Base-by-base conservation (phyloP, 2,113 vertebrate species). In the Leptosomus discolor region DNA sequence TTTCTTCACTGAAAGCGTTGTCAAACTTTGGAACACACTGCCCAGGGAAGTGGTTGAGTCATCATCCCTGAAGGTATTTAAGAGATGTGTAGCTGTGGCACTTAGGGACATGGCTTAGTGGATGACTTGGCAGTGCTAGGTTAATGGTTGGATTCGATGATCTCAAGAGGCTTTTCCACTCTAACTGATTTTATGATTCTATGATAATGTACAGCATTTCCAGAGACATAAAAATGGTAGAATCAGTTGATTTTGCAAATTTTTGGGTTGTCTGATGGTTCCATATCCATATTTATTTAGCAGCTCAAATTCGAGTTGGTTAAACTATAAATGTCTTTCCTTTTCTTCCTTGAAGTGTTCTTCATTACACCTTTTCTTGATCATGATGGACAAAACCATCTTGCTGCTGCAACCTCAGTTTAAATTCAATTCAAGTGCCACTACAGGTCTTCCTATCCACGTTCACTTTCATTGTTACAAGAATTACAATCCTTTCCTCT, bases 61-160 rank as follows among this genome's bases (percentile, higher is more conserved):
- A 36, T 3, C 5, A 23, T 26, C 7, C 30, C 53, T 85, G 23
- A 3, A 51, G 5, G 6, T 41, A 23, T 85, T 39, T 60, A 56
- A 73, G 91, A 37, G 15, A 39, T 1, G 0, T 8, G 9, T 43
- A 79, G 27, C 32, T 48, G 8, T 54, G 27, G 3, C 4, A 3
- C 18, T 18, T 22, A 50, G 7, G 12, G 12, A 9, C 5, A 12
- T 11, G 34, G 14, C 58, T 76, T 71, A 32, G 6, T 58, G 27
- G 18, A 39, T 7, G 30, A 71, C 13, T 85, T 89, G 13, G 10
- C 13, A 75, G 15, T 41, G 26, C 8, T 50, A 12, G 24, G 12
- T 34, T 81, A 37, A 51, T 5, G 19, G 27, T 15, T 78, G 5
- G 7, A 58, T 11, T 67, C 1, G 0, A 37, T 78, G 14, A 65